Base-by-base conservation (phyloP, 2,113 vertebrate genomes). In the Apteryx mantelli region DNA sequence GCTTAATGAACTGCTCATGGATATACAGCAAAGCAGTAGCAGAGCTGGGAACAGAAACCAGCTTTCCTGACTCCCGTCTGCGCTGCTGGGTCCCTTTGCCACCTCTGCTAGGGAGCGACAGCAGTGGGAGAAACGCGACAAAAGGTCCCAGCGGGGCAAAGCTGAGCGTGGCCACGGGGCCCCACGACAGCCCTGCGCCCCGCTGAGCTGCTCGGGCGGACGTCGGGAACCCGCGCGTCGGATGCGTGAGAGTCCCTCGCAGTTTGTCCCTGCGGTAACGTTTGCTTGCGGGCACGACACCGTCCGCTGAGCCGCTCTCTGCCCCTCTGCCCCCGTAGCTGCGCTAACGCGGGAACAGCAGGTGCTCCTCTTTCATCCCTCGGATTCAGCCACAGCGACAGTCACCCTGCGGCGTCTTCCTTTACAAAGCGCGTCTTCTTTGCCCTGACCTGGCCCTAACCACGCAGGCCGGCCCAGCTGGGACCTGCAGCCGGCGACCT, bases 1-100 rank as follows among this genome's bases (percentile, higher is more conserved):
- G 19, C 26, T 93, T 95, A 95, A 96, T 96, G 92, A 95, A 44
- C 79, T 92, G 1, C 81, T 94, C 2, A 20, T 89, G 91, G 52
- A 82, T 92, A 76, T 76, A 53, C 30, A 89, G 68, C 74, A 88
- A 82, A 85, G 58, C 66, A 82, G 85, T 42, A 86, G 55, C 80
- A 95, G 89, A 92, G 84, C 53, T 86, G 91, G 66, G 91, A 97
- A 88, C 7, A 66, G 74, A 95, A 95, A 92, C 89, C 84, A 66
- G 93, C 95, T 96, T 86, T 93, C 64, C 92, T 61, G 77, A 87
- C 63, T 95, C 66, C 30, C 55, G 3, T 83, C 46, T 0, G 0
- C 83, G 56, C 42, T 40, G 46, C 66, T 36, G 81, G 74, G 70
- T 96, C 74, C 48, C 0, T 0, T 25, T 89, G 56, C 46, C 77